Percentiles rank a stretch among this genome's conserved stretches.
phyloP scores from a whole-genome alignment of 2,888 invertebrate species.

The Podotricha telesiphe region DNA sequence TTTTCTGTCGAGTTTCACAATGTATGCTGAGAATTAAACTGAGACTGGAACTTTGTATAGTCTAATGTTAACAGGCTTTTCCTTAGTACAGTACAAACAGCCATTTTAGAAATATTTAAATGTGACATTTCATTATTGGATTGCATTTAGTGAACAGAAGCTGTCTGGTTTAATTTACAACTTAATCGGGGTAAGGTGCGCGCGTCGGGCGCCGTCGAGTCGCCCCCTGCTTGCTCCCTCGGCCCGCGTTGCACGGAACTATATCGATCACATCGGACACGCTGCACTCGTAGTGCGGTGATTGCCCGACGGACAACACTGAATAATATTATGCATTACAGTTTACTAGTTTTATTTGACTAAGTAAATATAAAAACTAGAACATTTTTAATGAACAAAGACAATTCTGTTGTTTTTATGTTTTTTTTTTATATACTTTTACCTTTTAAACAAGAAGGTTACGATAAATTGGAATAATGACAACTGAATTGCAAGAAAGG shows the following conservation, averaged over 20 bases:
- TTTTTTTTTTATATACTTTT: too few relatives aligned
- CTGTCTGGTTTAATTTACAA: conserved; percentile 56
- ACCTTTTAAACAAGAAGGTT: not conserved
- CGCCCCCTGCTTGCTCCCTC: conserved; percentile 56
- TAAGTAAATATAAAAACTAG: not conserved
- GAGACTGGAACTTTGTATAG: not conserved
- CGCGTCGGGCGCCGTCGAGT: conserved; percentile 61
- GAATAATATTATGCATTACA: not conserved
- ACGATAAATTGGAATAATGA: not conserved
- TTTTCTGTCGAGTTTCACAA: not conserved
- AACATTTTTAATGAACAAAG: not conserved
- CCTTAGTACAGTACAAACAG: not conserved
- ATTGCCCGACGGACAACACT: conserved; percentile 6
- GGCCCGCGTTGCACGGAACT: conserved; percentile 56
- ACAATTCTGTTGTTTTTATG: not conserved
- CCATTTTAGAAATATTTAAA: conserved; percentile 12
- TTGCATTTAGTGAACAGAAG: conserved; percentile 27
- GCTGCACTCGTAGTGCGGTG: conserved; percentile 50
- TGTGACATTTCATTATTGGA: conserved; percentile 15
- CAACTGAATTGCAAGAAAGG: not conserved
- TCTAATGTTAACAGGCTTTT: not conserved
- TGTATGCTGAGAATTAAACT: not conserved
- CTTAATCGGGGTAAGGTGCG: conserved; percentile 53
- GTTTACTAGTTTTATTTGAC: not conserved
- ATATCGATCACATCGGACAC: conserved; percentile 71